phyloP scores from a whole-genome alignment of 2,888 invertebrate genomes.

The Cryptus armator region DNA sequence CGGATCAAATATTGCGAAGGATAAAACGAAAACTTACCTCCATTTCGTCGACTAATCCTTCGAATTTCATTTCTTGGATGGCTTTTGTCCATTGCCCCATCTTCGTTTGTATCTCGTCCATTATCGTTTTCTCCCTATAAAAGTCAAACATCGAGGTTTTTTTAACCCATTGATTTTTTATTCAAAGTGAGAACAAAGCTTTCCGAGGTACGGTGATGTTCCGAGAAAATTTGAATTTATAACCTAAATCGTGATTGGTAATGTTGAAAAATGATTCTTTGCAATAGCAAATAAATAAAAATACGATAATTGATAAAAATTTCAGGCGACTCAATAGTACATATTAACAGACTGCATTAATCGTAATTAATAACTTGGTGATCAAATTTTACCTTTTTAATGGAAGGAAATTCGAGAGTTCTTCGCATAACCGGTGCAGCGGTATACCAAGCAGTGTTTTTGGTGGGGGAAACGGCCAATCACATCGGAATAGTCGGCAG shows the following conservation, averaged over 20 bases:
- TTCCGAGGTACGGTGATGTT: neutral
- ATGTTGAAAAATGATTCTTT: neutral
- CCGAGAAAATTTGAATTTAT: slow-evolving; percentile 58
- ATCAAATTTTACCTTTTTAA: neutral
- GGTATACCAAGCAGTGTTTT: neutral
- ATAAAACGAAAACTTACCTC: slow-evolving; percentile 44
- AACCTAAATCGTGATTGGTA: slow-evolving; percentile 43
- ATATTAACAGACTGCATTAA: neutral
- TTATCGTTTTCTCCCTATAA: slow-evolving; percentile 18
- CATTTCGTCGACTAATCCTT: slow-evolving; percentile 44
- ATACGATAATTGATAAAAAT: neutral
- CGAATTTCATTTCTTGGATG: slow-evolving; percentile 33
- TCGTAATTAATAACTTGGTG: neutral
- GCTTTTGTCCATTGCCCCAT: slow-evolving; percentile 52
- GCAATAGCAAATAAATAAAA: neutral
- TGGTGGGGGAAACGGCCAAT: too few species aligned
- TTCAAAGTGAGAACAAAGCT: neutral
- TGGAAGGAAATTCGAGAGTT: neutral
- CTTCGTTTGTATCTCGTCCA: slow-evolving; percentile 39
- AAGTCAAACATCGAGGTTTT: neutral
- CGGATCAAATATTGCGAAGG: neutral
- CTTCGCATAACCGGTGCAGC: neutral
- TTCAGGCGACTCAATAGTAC: too few species aligned
- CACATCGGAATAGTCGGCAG: too few species aligned
- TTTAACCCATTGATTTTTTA: neutral